These are phyloP conservation scores for Atrichornis clamosus DNA, from an alignment of 2,113 vertebrate genomes.

Conservation along the genomic window DNA sequence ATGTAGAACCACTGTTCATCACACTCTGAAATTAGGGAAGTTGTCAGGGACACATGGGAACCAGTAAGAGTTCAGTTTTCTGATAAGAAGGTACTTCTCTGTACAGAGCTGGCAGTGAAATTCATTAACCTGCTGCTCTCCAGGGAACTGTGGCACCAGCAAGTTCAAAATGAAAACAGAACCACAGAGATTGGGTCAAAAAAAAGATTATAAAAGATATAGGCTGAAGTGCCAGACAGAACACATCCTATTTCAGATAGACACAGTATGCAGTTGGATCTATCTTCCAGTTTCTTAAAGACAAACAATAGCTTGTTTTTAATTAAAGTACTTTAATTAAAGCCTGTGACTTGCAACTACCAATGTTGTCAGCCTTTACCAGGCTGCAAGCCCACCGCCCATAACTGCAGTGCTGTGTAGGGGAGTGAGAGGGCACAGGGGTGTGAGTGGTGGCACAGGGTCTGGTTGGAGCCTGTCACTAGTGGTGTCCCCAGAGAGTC, in stretches of 20 bases:
- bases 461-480: neutral
- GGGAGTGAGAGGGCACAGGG: neutral
- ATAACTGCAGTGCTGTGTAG: neutral
- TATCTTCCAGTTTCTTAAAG: neutral
- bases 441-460: neutral
- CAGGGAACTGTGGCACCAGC: neutral
- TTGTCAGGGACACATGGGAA: neutral
- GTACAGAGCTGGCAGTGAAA: neutral
- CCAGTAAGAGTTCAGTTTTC: neutral
- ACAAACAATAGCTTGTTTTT: neutral
- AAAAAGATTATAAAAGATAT: neutral
- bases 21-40: neutral
- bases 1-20: neutral
- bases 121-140: neutral
- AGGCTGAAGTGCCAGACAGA: neutral
- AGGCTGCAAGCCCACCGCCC: neutral
- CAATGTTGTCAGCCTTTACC: neutral
- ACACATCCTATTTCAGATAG: neutral
- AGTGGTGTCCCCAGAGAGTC: neutral
- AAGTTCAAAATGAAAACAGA: neutral
- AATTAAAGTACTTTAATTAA: neutral
- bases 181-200: neutral
- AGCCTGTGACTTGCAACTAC: neutral
- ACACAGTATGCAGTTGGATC: neutral
- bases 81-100: neutral